Evolutionary conservation across 2,888 invertebrate species (phyloP).

Genomic region (Cantharis rufa): DNA sequence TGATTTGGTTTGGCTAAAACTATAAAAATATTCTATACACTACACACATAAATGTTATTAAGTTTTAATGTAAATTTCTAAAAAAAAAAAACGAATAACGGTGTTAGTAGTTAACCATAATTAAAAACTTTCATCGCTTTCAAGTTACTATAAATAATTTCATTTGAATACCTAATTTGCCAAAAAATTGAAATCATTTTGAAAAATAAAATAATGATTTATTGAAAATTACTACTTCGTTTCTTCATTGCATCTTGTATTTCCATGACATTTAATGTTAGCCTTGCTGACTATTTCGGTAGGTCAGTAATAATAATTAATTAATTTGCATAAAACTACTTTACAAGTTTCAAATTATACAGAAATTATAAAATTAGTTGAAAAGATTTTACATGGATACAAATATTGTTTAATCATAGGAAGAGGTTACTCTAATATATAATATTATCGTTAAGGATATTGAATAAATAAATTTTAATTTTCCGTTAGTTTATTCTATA

Average conservation of each 20-base stretch:
- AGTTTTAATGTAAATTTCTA: background rate
- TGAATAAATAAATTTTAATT: constrained; percentile 5
- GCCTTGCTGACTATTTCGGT: constrained; percentile 11
- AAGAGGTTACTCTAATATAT: background rate
- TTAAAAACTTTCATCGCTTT: constrained; percentile 5
- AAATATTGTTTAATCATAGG: background rate
- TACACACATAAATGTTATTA: background rate
- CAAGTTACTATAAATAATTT: constrained; percentile 1
- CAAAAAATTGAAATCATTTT: background rate
- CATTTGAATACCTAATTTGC: constrained; percentile 1
- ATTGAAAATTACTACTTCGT: background rate
- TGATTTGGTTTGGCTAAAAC: background rate
- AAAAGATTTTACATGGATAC: background rate
- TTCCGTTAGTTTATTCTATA: constrained; percentile 2
- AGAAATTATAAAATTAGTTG: background rate
- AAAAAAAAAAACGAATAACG: background rate
- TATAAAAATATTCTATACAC: background rate
- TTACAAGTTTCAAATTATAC: background rate
- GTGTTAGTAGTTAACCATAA: constrained; percentile 1
- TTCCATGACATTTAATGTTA: constrained; percentile 12
- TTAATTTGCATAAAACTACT: constrained; percentile 3
- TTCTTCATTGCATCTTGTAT: background rate
- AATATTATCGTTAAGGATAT: background rate
- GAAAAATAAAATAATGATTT: background rate
- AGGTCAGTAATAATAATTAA: constrained; percentile 12